Conservation (phyloP, 2,888 invertebrate genomes). For the Ophion obscuratus region DNA sequence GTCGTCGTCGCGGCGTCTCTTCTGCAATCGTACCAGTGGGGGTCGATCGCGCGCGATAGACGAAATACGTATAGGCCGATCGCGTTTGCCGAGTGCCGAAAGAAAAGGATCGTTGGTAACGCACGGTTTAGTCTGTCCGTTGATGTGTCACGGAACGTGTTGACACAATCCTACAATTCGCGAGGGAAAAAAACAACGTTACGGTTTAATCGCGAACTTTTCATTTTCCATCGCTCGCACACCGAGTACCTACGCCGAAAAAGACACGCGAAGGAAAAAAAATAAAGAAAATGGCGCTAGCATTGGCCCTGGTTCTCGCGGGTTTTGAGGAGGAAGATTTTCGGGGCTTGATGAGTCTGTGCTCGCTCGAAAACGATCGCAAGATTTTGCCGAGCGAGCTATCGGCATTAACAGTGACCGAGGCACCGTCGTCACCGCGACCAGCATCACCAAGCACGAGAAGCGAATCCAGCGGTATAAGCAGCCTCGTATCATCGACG, state of each 20-base stretch:
- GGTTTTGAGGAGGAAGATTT: slow-evolving; percentile 86
- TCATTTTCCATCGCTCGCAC: background rate
- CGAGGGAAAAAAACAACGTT: background rate
- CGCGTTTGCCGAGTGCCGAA: background rate
- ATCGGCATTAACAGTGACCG: background rate
- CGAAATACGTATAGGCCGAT: background rate
- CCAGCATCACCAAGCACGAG: slow-evolving; percentile 85
- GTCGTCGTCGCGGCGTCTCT: background rate
- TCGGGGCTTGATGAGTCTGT: slow-evolving; percentile 84
- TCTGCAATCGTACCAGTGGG: background rate
- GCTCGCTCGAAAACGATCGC: slow-evolving; percentile 82
- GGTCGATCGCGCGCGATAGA: background rate
- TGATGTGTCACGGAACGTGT: background rate
- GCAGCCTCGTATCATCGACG: slow-evolving; percentile 86
- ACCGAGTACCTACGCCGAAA: background rate
- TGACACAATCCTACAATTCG: background rate
- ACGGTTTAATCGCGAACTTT: background rate
- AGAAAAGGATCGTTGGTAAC: background rate
- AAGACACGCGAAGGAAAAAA: background rate
- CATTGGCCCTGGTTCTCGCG: slow-evolving; percentile 87
- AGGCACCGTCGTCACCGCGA: slow-evolving; percentile 66
- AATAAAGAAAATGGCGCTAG: slow-evolving; percentile 85
- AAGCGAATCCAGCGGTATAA: slow-evolving; percentile 88
- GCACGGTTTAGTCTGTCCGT: background rate
- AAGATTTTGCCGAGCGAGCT: slow-evolving; percentile 64